These are phyloP conservation scores for Pseudococcus viburni DNA, from an alignment of 2,888 invertebrate genomes.

Conservation along the genomic window DNA sequence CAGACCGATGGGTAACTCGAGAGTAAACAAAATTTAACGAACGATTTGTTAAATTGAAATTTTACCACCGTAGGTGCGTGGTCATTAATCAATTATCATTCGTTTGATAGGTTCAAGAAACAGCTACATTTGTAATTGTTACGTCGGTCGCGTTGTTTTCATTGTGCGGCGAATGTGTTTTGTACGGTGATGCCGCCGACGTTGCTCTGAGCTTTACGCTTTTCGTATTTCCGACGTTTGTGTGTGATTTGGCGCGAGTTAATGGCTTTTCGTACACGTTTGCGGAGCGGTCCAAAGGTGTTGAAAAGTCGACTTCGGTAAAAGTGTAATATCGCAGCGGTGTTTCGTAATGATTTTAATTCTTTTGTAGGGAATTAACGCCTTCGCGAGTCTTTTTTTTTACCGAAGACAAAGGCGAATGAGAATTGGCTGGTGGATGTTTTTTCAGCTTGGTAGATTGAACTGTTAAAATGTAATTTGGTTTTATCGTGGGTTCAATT, in stretches of 20 bases:
- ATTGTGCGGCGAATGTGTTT: neutral
- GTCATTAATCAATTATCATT: constrained; percentile 50
- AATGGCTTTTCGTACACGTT: neutral
- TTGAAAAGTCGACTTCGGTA: neutral
- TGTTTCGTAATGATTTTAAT: no score
- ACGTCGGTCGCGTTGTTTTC: neutral
- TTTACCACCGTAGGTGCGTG: constrained; percentile 17
- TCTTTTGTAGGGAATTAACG: no score
- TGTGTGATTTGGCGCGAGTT: neutral
- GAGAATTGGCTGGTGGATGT: no score
- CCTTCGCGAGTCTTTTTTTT: no score
- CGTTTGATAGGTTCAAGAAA: constrained; percentile 12
- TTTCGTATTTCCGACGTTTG: constrained; percentile 3
- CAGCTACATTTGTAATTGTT: constrained; percentile 34
- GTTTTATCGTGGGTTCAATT: no score
- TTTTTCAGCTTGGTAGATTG: no score
- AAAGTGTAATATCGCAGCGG: no score
- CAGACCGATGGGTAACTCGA: neutral
- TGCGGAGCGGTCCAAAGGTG: neutral
- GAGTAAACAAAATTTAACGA: constrained; percentile 35
- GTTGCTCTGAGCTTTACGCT: neutral
- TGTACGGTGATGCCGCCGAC: neutral
- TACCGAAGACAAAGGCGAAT: no score
- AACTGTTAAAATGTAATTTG: no score
- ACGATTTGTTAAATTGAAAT: constrained; percentile 43